Conservation (phyloP, 2,113 vertebrate genomes). For the Sceloporus tristichus region DNA sequence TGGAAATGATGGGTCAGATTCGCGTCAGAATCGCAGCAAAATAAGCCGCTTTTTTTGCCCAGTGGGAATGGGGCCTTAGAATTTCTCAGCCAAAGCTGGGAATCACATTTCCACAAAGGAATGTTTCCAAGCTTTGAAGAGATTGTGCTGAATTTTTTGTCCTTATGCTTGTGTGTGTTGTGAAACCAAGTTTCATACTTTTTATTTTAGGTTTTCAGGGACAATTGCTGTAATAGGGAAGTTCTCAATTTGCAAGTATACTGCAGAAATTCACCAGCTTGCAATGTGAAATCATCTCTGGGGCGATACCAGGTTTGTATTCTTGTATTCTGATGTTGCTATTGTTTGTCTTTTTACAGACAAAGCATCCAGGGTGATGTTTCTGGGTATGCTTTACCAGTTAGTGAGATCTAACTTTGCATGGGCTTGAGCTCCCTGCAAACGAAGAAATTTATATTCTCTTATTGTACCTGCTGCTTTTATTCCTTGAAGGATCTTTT, state of each 20-base stretch:
- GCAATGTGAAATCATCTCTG: conserved; percentile 79
- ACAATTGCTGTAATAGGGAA: conserved; percentile 91
- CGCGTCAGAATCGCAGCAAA: too few relatives aligned
- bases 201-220: conserved; percentile 85
- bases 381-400: not conserved
- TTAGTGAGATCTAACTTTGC: not conserved
- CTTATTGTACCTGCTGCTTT: not conserved
- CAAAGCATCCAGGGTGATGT: not conserved
- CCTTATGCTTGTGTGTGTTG: conserved; percentile 10
- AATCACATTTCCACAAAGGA: too few relatives aligned
- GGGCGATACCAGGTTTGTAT: conserved; percentile 85
- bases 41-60: too few relatives aligned
- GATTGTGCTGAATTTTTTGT: conserved; percentile 23
- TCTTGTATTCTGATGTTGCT: conserved; percentile 14
- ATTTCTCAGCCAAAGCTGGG: too few relatives aligned
- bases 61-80: too few relatives aligned
- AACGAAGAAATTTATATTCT: not conserved
- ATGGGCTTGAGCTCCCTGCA: not conserved
- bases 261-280: conserved; percentile 86
- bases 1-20: too few relatives aligned
- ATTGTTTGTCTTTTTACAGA: conserved; percentile 35
- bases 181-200: not conserved
- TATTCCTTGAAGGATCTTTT: not conserved
- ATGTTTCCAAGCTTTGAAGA: not conserved
- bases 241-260: conserved; percentile 87